phyloP scores from a whole-genome alignment of 2,888 invertebrate species.

The Bhutanitis thaidina region DNA sequence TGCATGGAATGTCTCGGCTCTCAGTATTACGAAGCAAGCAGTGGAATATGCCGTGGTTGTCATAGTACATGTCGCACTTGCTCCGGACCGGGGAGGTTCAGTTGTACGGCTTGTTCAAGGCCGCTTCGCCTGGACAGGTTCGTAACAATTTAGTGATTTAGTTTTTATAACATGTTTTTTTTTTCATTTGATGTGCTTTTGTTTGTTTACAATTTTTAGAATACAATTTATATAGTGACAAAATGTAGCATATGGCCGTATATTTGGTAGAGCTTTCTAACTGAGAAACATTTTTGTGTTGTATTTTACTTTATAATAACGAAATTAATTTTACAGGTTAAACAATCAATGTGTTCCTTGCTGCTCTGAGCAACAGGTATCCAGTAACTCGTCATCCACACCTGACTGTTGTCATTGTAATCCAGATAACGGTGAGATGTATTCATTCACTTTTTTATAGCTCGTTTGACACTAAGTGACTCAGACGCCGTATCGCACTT shows the following conservation, averaged over 20 bases:
- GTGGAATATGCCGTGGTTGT: slow-evolving; percentile 84
- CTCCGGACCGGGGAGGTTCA: slow-evolving; percentile 84
- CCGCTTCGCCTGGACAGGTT: slow-evolving; percentile 83
- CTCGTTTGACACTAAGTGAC: no score
- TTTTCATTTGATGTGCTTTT: no score
- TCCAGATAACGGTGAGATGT: slow-evolving; percentile 80
- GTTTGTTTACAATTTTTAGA: no score
- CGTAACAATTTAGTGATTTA: slow-evolving; percentile 21
- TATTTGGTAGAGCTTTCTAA: no score
- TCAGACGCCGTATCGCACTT: no score
- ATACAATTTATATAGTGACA: no score
- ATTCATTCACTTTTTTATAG: no score
- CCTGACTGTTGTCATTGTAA: slow-evolving; percentile 86
- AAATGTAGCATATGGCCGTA: no score
- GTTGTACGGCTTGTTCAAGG: slow-evolving; percentile 83
- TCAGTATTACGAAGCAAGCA: slow-evolving; percentile 85
- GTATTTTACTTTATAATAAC: no score
- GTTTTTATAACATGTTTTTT: no score
- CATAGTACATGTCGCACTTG: slow-evolving; percentile 83
- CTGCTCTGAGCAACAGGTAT: slow-evolving; percentile 73
- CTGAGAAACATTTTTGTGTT: no score
- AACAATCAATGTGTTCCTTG: slow-evolving; percentile 89
- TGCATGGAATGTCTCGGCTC: slow-evolving; percentile 88
- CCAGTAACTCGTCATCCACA: slow-evolving; percentile 39
- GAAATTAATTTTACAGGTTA: slow-evolving; percentile 54